Percentiles rank a stretch among this genome's conserved stretches.
Conservation (phyloP, 92 coral and sea anemone genomes). For the Desmophyllum pertusum region DNA sequence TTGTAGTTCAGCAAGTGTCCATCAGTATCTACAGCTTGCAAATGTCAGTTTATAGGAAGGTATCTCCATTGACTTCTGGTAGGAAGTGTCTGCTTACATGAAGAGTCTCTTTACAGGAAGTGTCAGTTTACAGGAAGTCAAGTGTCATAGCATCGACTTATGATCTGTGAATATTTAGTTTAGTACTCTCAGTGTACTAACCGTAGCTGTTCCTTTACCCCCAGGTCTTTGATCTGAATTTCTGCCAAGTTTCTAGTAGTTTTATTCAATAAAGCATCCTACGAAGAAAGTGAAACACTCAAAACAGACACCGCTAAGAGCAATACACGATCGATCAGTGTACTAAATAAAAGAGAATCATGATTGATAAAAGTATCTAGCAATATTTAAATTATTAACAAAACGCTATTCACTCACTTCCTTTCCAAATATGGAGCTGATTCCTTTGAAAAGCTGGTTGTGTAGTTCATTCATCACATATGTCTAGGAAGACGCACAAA, state of each 20-base stretch:
- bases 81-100: background rate
- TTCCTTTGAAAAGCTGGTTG: slow-evolving; percentile 81
- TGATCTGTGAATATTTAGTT: background rate
- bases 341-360: background rate
- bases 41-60: background rate
- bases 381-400: background rate
- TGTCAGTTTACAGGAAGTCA: background rate
- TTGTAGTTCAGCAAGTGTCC: background rate
- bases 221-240: slow-evolving; percentile 91
- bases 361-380: background rate
- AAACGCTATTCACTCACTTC: slow-evolving; percentile 58
- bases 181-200: slow-evolving; percentile 24
- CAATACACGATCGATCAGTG: background rate
- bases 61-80: background rate
- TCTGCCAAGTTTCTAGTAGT: slow-evolving; percentile 92
- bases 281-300: background rate
- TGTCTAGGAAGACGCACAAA: slow-evolving; percentile 62
- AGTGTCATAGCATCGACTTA: background rate
- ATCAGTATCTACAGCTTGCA: too few relatives aligned
- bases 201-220: slow-evolving; percentile 86
- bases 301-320: background rate
- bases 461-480: slow-evolving; percentile 87
- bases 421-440: slow-evolving; percentile 90
- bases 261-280: slow-evolving; percentile 95
- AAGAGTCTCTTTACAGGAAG: too few relatives aligned